Conservation (phyloP, 2,888 invertebrate genomes). For the Matsumyia berberina region DNA sequence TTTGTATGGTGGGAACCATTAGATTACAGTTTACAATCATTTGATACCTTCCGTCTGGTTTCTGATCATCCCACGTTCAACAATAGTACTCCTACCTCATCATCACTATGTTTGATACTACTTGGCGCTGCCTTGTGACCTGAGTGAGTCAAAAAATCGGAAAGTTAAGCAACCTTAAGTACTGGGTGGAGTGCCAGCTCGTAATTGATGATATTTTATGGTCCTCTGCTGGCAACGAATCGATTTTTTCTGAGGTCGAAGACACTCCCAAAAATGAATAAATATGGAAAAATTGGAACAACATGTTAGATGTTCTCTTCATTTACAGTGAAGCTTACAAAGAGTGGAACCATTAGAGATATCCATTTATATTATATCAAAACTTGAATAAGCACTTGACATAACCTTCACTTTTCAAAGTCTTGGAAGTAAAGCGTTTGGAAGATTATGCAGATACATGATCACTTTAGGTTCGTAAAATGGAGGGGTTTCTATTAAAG, state of each 20-base stretch:
- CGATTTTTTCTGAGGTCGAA: neutral
- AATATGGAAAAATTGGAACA: neutral
- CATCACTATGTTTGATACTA: neutral
- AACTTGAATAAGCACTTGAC: too few species aligned
- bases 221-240: neutral
- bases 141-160: conserved; percentile 42
- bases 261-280: conserved; percentile 23
- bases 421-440: too few species aligned
- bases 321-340: neutral
- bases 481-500: too few species aligned
- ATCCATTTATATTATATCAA: too few species aligned
- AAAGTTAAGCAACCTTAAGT: conserved; percentile 26
- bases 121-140: conserved; percentile 31
- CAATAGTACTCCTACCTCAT: neutral
- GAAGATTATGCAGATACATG: too few species aligned
- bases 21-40: conserved; percentile 24
- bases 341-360: too few species aligned
- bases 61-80: conserved; percentile 22
- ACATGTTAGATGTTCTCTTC: neutral
- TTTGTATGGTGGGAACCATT: conserved; percentile 33
- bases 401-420: too few species aligned
- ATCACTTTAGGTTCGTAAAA: too few species aligned
- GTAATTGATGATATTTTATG: neutral
- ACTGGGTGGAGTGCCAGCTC: neutral
- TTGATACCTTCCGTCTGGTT: conserved; percentile 24